Conservation (phyloP, 2,888 invertebrate genomes). For the Lasioglossum pauxillum region DNA sequence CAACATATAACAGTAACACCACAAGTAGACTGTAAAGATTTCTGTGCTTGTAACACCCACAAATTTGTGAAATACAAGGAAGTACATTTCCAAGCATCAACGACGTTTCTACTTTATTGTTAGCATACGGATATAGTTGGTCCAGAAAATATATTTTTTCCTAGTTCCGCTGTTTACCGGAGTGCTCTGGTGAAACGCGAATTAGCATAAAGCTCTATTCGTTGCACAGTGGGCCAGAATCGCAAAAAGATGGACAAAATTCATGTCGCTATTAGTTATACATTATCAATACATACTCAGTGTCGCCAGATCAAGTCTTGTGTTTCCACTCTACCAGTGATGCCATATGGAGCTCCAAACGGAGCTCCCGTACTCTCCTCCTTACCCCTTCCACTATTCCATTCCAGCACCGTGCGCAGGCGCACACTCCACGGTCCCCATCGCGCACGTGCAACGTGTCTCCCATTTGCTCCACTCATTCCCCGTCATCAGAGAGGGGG, state of each 20-base stretch:
- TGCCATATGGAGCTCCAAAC: too few species aligned
- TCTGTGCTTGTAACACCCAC: neutral
- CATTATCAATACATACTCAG: neutral
- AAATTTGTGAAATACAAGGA: neutral
- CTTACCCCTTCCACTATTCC: too few species aligned
- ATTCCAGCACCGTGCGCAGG: too few species aligned
- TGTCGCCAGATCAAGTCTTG: too few species aligned
- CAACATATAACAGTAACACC: neutral
- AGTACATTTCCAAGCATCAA: neutral
- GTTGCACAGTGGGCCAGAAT: neutral
- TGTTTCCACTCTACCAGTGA: too few species aligned
- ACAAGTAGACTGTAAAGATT: neutral
- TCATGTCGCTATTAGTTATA: neutral
- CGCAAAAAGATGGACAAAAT: neutral
- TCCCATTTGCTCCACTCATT: too few species aligned
- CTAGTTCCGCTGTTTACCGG: neutral
- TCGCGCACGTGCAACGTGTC: too few species aligned
- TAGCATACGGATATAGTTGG: neutral
- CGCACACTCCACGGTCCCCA: too few species aligned
- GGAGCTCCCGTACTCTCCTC: too few species aligned
- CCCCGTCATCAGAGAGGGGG: too few species aligned
- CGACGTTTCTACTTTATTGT: neutral
- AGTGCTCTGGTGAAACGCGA: neutral
- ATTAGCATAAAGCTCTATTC: neutral
- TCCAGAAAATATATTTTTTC: neutral